phyloP scores from a whole-genome alignment of 2,888 invertebrate species.

The Baccha elongata region DNA sequence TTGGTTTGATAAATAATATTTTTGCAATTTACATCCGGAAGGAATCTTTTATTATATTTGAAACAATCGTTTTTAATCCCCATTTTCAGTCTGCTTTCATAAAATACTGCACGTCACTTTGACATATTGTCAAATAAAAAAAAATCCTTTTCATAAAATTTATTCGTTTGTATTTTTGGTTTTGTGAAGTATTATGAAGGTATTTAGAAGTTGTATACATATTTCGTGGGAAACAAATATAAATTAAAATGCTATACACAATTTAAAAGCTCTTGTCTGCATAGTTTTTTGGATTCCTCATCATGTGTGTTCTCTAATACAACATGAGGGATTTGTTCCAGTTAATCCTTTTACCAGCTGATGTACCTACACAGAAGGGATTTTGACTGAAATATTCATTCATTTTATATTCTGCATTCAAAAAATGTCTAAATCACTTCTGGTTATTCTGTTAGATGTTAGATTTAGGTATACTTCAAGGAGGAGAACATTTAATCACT shows the following conservation, averaged over 20 bases:
- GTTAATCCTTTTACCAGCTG: conserved; percentile 34
- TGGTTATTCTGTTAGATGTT: conserved; percentile 16
- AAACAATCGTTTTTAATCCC: conserved; percentile 32
- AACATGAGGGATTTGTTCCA: conserved; percentile 30
- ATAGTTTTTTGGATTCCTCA: conserved; percentile 11
- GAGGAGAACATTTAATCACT: no score
- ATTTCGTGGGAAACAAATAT: conserved; percentile 10
- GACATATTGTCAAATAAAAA: conserved; percentile 28
- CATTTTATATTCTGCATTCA: conserved; percentile 12
- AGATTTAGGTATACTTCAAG: neutral
- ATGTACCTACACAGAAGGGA: neutral
- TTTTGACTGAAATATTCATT: conserved; percentile 18
- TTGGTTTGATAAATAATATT: neutral
- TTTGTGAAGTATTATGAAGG: conserved; percentile 4
- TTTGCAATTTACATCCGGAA: conserved; percentile 17
- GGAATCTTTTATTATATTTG: conserved; percentile 23
- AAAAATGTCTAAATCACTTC: conserved; percentile 18
- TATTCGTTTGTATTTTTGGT: conserved; percentile 9
- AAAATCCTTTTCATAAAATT: conserved; percentile 16
- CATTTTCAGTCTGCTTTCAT: neutral
- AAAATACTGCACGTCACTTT: conserved; percentile 22
- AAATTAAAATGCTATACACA: conserved; percentile 30
- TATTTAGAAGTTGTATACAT: neutral
- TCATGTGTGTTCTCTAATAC: conserved; percentile 4
- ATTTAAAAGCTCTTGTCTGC: conserved; percentile 28